A percentile compares a stretch with the other conserved stretches of the same genome.
These are phyloP conservation scores for Mus caroli DNA, from an alignment of 2,797 vertebrate genomes.

Conservation along the genomic window DNA sequence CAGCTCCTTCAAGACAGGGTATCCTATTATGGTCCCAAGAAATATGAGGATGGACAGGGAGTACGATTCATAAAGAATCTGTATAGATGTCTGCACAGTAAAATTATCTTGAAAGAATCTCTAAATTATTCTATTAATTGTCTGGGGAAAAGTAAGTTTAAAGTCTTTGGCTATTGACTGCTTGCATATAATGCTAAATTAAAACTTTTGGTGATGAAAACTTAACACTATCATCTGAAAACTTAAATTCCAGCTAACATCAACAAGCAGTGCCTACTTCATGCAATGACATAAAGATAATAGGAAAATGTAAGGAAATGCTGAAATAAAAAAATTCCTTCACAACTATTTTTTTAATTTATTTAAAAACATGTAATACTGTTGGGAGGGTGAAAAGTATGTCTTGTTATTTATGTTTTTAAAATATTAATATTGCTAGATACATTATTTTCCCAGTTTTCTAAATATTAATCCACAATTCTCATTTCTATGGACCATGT, in stretches of 20 bases:
- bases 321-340: not conserved
- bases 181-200: not conserved
- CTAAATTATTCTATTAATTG: not conserved
- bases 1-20: conserved; percentile 12
- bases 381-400: not conserved
- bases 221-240: conserved; percentile 1
- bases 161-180: not conserved
- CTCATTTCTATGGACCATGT: conserved; percentile 23
- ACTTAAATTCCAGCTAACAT: not conserved
- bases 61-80: not conserved
- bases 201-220: conserved; percentile 11
- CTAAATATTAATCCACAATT: not conserved
- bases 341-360: not conserved
- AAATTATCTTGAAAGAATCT: not conserved
- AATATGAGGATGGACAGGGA: not conserved
- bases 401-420: not conserved
- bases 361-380: conserved; percentile 17
- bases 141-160: not conserved
- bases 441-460: not conserved
- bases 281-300: not conserved
- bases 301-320: conserved; percentile 15
- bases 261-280: not conserved
- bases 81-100: not conserved
- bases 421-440: not conserved
- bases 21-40: conserved; percentile 8